Percentiles rank a stretch among this genome's conserved stretches.
phyloP scores from a whole-genome alignment of 1,140 invertebrate genomes.

The Muscidifurax raptorellus region DNA sequence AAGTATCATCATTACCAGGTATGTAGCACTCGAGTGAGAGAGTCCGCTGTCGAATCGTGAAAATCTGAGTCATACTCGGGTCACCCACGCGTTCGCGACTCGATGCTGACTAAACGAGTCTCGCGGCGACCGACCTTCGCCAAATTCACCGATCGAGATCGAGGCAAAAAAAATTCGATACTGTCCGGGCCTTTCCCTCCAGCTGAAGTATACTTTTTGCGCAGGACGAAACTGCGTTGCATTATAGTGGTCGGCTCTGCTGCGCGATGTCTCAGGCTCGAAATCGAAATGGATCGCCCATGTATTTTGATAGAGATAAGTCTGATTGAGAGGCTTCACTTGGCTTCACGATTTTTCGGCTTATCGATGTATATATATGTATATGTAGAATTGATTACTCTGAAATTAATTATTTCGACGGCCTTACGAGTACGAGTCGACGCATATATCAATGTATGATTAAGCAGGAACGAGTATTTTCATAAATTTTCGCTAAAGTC shows the following conservation, averaged over 20 bases:
- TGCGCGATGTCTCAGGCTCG: neutral
- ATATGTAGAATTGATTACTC: neutral
- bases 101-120: conserved; percentile 39
- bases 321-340: neutral
- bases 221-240: neutral
- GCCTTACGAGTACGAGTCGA: no score
- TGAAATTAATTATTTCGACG: neutral
- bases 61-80: no score
- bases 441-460: no score
- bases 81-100: neutral
- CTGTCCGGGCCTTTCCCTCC: neutral
- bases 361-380: neutral
- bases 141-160: conserved; percentile 39
- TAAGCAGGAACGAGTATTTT: no score
- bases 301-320: neutral
- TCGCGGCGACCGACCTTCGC: conserved; percentile 28
- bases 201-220: neutral
- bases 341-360: neutral
- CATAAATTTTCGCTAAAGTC: no score
- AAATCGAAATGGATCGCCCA: neutral
- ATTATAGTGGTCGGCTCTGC: neutral
- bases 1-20: no score
- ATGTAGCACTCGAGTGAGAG: no score
- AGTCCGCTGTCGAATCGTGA: no score
- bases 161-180: neutral